These are phyloP conservation scores for Axea sp. DNA, from an alignment of 2,888 invertebrate species.

Conservation along the genomic window DNA sequence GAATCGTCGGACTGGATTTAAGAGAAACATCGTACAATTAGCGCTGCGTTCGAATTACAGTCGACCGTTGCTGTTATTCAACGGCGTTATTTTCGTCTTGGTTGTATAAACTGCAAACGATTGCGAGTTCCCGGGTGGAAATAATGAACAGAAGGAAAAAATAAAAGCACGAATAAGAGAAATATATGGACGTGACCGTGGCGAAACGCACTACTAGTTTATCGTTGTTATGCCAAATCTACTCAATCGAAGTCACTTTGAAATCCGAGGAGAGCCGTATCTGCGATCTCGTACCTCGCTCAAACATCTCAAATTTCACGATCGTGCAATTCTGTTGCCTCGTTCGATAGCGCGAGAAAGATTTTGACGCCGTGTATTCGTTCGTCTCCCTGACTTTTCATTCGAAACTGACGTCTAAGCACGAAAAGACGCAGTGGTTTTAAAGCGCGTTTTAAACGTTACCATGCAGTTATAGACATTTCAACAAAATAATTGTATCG, in stretches of 20 bases:
- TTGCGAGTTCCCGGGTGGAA: no score
- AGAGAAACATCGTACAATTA: slow-evolving; percentile 5
- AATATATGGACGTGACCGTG: no score
- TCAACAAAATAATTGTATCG: no score
- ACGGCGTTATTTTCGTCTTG: not conserved
- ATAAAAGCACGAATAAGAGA: no score
- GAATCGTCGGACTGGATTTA: slow-evolving; percentile 3
- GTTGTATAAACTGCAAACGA: no score
- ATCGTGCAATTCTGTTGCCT: slow-evolving; percentile 17
- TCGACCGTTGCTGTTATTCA: not conserved
- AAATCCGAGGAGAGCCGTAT: slow-evolving; percentile 46
- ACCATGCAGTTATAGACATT: no score
- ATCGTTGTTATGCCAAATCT: slow-evolving; percentile 39
- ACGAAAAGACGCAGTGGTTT: no score
- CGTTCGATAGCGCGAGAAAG: not conserved
- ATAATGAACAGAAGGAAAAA: no score
- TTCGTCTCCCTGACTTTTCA: no score
- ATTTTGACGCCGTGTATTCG: slow-evolving; percentile 2
- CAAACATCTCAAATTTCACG: slow-evolving; percentile 57
- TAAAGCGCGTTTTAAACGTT: no score
- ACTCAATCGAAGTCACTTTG: slow-evolving; percentile 56
- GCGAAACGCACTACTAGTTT: slow-evolving; percentile 27
- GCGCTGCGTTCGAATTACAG: slow-evolving; percentile 2
- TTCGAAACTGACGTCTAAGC: no score
- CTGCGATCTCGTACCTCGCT: slow-evolving; percentile 22